These are phyloP conservation scores for Gibbula magus DNA, from an alignment of 2,888 invertebrate genomes.

Conservation along the genomic window DNA sequence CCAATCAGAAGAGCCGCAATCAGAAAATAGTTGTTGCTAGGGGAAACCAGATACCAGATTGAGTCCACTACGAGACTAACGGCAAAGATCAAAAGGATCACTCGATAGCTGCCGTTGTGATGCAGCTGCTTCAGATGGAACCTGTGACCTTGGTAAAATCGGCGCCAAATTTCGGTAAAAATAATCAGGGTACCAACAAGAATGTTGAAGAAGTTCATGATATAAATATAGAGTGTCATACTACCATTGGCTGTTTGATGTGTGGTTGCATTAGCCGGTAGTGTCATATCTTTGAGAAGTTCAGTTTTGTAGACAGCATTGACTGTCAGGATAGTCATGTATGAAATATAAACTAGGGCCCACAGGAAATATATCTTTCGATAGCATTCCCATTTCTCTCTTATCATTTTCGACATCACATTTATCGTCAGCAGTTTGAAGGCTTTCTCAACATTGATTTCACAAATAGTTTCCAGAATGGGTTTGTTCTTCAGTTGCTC, in stretches of 20 bases:
- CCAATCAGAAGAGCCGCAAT: slow-evolving; percentile 56
- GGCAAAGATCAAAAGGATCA: slow-evolving; percentile 50
- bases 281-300: background rate
- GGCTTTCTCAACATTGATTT: background rate
- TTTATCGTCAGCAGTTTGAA: background rate
- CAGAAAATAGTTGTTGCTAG: slow-evolving; percentile 44
- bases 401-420: background rate
- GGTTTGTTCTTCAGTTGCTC: slow-evolving; percentile 6
- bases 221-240: too few species aligned
- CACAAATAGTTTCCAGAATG: slow-evolving; percentile 47
- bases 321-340: background rate
- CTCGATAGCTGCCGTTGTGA: slow-evolving; percentile 49
- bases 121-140: slow-evolving; percentile 36
- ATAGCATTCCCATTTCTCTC: background rate
- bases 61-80: slow-evolving; percentile 47
- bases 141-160: background rate
- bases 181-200: background rate
- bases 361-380: background rate
- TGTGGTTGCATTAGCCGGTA: background rate
- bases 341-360: background rate
- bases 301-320: background rate
- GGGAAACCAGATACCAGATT: slow-evolving; percentile 29
- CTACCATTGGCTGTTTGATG: too few species aligned
- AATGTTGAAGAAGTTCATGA: background rate
- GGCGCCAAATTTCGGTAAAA: background rate